Evolutionary conservation across 2,113 vertebrate genomes (phyloP).

Genomic region (Hypanus sabinus): DNA sequence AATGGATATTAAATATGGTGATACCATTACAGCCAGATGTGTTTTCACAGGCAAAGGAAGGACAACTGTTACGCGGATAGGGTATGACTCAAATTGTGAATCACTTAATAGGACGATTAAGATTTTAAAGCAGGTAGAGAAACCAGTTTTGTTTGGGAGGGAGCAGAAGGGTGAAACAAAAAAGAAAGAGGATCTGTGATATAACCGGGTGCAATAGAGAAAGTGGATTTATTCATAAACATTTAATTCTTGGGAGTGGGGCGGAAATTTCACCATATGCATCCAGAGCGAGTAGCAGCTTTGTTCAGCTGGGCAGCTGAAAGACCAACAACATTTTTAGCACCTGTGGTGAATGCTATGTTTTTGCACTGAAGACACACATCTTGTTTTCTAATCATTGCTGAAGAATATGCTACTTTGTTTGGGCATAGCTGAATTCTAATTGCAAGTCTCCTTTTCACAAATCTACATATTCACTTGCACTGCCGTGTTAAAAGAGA

Average conservation of each 20-base stretch:
- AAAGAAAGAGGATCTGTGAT: too few species aligned
- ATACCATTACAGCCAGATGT: constrained; percentile 81
- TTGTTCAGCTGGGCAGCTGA: background rate
- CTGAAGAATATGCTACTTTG: too few species aligned
- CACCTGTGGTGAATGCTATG: background rate
- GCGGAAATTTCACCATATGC: background rate
- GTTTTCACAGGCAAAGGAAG: constrained; percentile 85
- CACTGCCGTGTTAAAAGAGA: too few species aligned
- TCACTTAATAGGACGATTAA: background rate
- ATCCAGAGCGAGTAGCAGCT: background rate
- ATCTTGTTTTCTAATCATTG: too few species aligned
- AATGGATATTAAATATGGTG: constrained; percentile 71
- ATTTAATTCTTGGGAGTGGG: background rate
- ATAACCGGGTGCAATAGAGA: too few species aligned
- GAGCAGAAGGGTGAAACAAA: too few species aligned
- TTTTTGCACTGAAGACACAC: background rate
- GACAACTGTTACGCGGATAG: constrained; percentile 75
- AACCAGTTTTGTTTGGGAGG: too few species aligned
- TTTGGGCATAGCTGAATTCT: too few species aligned
- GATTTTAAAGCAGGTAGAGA: background rate
- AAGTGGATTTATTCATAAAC: too few species aligned
- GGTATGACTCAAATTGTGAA: constrained; percentile 58
- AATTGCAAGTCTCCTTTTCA: too few species aligned
- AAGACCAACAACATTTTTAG: background rate
- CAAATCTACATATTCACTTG: too few species aligned